Conservation (phyloP, 2,797 vertebrate genomes). For the Knipowitschia caucasica region DNA sequence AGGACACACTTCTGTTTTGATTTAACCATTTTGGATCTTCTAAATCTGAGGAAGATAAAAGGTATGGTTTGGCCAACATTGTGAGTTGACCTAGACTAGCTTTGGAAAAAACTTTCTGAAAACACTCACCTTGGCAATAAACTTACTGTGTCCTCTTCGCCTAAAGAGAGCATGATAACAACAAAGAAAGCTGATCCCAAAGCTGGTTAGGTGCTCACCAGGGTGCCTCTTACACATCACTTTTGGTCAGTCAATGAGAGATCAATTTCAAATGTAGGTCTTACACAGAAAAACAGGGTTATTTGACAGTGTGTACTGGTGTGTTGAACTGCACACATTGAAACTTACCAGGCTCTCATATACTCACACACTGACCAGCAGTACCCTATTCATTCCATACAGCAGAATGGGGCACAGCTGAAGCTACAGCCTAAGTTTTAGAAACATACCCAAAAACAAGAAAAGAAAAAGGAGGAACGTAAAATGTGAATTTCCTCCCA, state of each 20-base stretch:
- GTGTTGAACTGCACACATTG: slow-evolving; percentile 81
- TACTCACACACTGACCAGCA: slow-evolving; percentile 92
- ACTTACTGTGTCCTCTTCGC: slow-evolving; percentile 74
- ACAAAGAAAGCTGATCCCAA: slow-evolving; percentile 72
- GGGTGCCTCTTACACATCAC: slow-evolving; percentile 76
- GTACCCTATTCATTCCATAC: slow-evolving; percentile 93
- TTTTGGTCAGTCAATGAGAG: slow-evolving; percentile 38
- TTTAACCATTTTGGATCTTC: neutral
- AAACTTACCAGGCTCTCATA: slow-evolving; percentile 91
- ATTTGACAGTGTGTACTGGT: slow-evolving; percentile 71
- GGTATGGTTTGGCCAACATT: slow-evolving; percentile 43
- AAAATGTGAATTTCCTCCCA: slow-evolving; percentile 65
- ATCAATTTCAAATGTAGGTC: slow-evolving; percentile 69
- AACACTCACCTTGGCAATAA: slow-evolving; percentile 65
- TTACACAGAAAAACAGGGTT: slow-evolving; percentile 87
- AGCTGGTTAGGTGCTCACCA: slow-evolving; percentile 79
- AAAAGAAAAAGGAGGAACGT: slow-evolving; percentile 49
- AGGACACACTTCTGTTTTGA: slow-evolving; percentile 68
- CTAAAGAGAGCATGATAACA: slow-evolving; percentile 72
- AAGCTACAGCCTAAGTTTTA: slow-evolving; percentile 91
- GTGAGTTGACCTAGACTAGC: slow-evolving; percentile 69
- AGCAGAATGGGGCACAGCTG: slow-evolving; percentile 90
- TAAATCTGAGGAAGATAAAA: slow-evolving; percentile 3
- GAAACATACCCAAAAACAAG: slow-evolving; percentile 85
- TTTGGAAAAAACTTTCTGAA: slow-evolving; percentile 80